Conservation (phyloP, 2,113 vertebrate genomes). For the Brachypodius melanocephalos region DNA sequence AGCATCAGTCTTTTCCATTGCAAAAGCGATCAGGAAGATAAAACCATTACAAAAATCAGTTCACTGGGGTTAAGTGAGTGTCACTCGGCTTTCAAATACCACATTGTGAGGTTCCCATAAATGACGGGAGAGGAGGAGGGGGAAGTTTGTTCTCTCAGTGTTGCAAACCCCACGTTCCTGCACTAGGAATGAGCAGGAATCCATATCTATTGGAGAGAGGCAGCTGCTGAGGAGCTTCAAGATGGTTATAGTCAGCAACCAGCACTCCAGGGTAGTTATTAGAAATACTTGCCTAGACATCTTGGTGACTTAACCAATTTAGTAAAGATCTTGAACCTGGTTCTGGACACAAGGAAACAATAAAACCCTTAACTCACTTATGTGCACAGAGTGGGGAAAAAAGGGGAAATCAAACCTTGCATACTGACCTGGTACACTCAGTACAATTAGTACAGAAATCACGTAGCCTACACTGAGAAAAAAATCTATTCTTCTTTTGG, state of each 20-base stretch:
- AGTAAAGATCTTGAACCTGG: not conserved
- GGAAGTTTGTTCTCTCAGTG: not conserved
- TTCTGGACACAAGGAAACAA: not conserved
- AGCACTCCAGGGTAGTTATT: not conserved
- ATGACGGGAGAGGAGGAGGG: not conserved
- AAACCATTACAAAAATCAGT: not conserved
- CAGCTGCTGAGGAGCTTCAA: not conserved
- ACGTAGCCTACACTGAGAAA: not conserved
- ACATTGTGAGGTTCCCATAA: not conserved
- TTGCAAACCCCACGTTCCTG: not conserved
- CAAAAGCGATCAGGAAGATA: not conserved
- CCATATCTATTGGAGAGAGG: not conserved
- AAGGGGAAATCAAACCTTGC: not conserved
- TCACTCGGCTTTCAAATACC: not conserved
- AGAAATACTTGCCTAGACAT: not conserved
- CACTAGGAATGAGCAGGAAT: not conserved
- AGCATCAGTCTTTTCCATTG: not conserved
- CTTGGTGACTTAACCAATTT: not conserved
- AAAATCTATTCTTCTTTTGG: not conserved
- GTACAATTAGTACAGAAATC: not conserved
- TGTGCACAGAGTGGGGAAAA: not conserved
- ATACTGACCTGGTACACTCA: not conserved
- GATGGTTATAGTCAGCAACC: not conserved
- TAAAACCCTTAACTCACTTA: not conserved
- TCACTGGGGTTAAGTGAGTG: not conserved